Evolutionary conservation across 64 coral and sea anemone species (phyloP), one percentile per base, ranked within the genome.

Genomic region (Montipora foliosa): DNA sequence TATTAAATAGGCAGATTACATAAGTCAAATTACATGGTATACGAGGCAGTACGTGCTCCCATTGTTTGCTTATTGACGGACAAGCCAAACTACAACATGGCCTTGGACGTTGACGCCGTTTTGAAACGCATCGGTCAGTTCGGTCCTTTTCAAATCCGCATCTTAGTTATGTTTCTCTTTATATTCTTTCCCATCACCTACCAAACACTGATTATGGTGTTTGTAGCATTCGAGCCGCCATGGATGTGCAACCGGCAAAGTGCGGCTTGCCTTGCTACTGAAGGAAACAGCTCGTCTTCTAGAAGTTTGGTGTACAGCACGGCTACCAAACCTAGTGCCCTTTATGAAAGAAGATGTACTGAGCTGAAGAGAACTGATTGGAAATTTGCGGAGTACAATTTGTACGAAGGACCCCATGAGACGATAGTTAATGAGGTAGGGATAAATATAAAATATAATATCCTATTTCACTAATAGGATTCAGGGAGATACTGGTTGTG

Each of bases 201-300:
- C 73, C 97, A 95, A 93, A 91, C 94, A 0, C 75, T 98, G 4
- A 95, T 93, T 59, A 98, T 98, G 97, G 82, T 93, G 29, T 98
- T 98, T n/a, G 83, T 80, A 17, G 97, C 94, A 44, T 95, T 87
- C 25, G 97, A 98, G 19, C 94, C 97, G 7, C 94, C 97, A 3
- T 98, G 97, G 97, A 94, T 95, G 84, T 98, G 97, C 17, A 57
- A 88, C 6, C 15, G 47, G 2, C 87, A 94, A 47, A 95, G 91
- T 16, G 87, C 57, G 6, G 74, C 76, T 5, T 98, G 97, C 53
- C 61, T 64, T 16, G 61, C 61, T 4, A 24, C 87, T 11, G 76
- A 69, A 20, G 68, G 76, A 8, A 95, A 95, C 74, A 83, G 24
- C 8, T 93, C 85, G 13, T 79, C 80, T 6, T 64, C 89, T 15